These are phyloP conservation scores for Coptotermes formosanus DNA, from an alignment of 1,140 invertebrate species.

Conservation along the genomic window DNA sequence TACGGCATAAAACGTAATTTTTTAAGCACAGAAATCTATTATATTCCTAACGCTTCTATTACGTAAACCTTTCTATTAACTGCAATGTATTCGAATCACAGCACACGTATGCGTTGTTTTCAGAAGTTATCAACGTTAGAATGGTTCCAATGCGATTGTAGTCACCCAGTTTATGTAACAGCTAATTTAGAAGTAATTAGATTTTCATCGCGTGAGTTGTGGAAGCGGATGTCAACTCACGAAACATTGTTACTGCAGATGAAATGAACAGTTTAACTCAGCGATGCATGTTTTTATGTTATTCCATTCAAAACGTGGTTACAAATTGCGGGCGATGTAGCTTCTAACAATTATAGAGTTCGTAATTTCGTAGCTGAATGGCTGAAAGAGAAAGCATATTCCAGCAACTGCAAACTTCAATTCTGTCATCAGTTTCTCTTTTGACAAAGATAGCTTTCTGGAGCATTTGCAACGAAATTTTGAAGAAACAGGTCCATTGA, in stretches of 20 bases:
- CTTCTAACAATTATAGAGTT: background rate
- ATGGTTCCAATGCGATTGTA: conserved; percentile 1
- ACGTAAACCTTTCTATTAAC: background rate
- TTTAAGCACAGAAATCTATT: background rate
- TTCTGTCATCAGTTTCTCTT: background rate
- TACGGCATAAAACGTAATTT: background rate
- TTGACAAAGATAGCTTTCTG: background rate
- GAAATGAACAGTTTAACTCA: conserved; percentile 5
- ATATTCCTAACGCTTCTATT: background rate
- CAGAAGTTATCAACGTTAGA: conserved; percentile 12
- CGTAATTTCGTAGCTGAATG: background rate
- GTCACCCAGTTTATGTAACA: background rate
- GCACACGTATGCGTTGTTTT: background rate
- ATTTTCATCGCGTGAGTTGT: conserved; percentile 9
- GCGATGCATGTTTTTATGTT: conserved; percentile 19
- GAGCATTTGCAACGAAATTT: no score
- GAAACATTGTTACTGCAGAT: conserved; percentile 21
- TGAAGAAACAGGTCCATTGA: no score
- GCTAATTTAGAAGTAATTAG: conserved; percentile 19
- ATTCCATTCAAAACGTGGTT: background rate
- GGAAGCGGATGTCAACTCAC: background rate
- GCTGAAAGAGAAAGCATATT: background rate
- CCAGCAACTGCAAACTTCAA: background rate
- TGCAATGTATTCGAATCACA: background rate
- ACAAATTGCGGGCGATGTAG: background rate